phyloP scores from a whole-genome alignment of 2,797 vertebrate species.

The Spheniscus humboldti region DNA sequence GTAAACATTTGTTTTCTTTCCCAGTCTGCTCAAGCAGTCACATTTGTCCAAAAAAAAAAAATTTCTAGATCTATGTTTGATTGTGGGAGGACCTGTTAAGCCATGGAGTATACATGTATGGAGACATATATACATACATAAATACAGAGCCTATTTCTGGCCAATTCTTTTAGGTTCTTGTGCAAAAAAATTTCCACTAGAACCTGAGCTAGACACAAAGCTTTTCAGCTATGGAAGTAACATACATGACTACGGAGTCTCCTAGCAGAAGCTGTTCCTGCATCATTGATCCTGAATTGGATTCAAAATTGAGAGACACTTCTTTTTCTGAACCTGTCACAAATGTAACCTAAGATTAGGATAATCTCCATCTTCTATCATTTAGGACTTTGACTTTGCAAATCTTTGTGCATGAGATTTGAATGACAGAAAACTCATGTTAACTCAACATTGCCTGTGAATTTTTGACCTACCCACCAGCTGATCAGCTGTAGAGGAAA shows the following conservation, averaged over 20 bases:
- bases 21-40: not conserved
- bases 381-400: not conserved
- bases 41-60: not conserved
- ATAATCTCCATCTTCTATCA: not conserved
- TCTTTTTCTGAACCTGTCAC: not conserved
- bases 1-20: not conserved
- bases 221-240: not conserved
- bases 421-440: not conserved
- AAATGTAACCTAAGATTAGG: not conserved
- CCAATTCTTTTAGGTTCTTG: not conserved
- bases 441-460: not conserved
- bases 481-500: not conserved
- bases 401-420: not conserved
- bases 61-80: not conserved
- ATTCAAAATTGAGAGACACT: not conserved
- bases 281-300: not conserved
- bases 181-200: not conserved
- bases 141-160: not conserved
- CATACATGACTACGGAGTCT: not conserved
- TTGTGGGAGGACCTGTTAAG: not conserved
- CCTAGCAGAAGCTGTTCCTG: not conserved
- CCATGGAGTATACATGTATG: not conserved
- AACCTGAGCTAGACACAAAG: not conserved
- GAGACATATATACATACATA: not conserved
- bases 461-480: not conserved